Evolutionary conservation across 2,797 vertebrate genomes (phyloP).

Genomic region (Urophycis tenuis): DNA sequence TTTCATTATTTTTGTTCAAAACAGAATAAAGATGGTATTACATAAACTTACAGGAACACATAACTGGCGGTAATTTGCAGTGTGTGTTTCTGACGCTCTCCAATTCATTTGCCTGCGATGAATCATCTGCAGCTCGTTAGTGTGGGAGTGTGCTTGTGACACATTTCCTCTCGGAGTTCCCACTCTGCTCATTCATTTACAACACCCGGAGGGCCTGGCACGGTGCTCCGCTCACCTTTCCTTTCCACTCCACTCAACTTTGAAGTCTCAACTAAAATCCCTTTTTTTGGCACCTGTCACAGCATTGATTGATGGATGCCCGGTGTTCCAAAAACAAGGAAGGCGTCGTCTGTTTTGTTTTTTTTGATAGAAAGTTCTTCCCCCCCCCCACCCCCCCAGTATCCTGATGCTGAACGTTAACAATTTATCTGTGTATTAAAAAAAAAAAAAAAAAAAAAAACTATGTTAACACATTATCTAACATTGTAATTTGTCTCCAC

Average conservation of each 20-base stretch:
- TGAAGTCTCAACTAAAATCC: slow-evolving; percentile 27
- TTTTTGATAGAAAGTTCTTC: not conserved
- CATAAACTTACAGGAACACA: slow-evolving; percentile 45
- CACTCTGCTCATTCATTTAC: slow-evolving; percentile 48
- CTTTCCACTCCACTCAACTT: slow-evolving; percentile 39
- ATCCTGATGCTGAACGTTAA: not conserved
- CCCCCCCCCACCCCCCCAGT: not conserved
- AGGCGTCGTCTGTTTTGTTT: slow-evolving; percentile 27
- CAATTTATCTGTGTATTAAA: not conserved
- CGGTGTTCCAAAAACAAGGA: slow-evolving; percentile 15
- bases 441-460: not conserved
- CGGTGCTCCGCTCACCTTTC: slow-evolving; percentile 28
- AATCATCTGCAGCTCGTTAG: slow-evolving; percentile 58
- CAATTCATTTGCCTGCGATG: slow-evolving; percentile 54
- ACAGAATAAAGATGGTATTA: slow-evolving; percentile 38
- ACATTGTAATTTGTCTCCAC: not conserved
- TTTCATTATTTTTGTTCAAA: slow-evolving; percentile 42
- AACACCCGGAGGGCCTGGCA: slow-evolving; percentile 36
- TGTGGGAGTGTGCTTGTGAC: slow-evolving; percentile 57
- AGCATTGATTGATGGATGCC: slow-evolving; percentile 27
- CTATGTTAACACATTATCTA: not conserved
- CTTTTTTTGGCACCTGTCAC: slow-evolving; percentile 53
- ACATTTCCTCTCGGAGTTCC: slow-evolving; percentile 62
- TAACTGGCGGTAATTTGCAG: slow-evolving; percentile 31
- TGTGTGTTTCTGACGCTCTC: slow-evolving; percentile 37